phyloP scores from a whole-genome alignment of 2,113 vertebrate genomes.

The Urocynchramus pylzowi region DNA sequence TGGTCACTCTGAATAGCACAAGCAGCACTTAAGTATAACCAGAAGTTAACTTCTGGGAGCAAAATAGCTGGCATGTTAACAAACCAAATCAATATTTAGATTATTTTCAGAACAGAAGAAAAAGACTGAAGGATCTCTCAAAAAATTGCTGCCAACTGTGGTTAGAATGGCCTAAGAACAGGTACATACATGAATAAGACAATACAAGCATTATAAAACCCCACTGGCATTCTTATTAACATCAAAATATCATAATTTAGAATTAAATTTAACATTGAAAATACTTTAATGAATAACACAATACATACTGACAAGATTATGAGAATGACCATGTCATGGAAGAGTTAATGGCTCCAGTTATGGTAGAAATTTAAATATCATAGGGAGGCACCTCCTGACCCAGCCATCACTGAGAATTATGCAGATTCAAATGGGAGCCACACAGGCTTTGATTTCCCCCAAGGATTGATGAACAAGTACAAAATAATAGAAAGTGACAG shows the following conservation, averaged over 20 bases:
- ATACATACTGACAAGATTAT: not conserved
- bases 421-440: constrained; percentile 74
- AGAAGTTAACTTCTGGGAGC: not conserved
- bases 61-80: not conserved
- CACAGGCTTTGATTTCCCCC: constrained; percentile 78
- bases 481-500: constrained; percentile 84
- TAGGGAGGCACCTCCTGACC: constrained; percentile 52
- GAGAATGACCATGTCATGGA: not conserved
- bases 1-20: not conserved
- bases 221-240: not conserved
- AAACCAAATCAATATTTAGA: not conserved
- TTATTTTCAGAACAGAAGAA: not conserved
- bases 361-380: constrained; percentile 42
- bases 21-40: not conserved
- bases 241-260: not conserved
- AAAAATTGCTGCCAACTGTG: not conserved
- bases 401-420: constrained; percentile 74
- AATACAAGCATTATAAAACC: not conserved
- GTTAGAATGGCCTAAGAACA: not conserved
- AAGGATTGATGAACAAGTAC: constrained; percentile 77
- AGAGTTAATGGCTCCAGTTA: constrained; percentile 50
- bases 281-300: not conserved
- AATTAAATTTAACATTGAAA: not conserved
- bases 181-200: not conserved
- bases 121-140: not conserved